Evolutionary conservation across 64 coral and sea anemone species (phyloP).

Genomic region (Pachyseris speciosa): DNA sequence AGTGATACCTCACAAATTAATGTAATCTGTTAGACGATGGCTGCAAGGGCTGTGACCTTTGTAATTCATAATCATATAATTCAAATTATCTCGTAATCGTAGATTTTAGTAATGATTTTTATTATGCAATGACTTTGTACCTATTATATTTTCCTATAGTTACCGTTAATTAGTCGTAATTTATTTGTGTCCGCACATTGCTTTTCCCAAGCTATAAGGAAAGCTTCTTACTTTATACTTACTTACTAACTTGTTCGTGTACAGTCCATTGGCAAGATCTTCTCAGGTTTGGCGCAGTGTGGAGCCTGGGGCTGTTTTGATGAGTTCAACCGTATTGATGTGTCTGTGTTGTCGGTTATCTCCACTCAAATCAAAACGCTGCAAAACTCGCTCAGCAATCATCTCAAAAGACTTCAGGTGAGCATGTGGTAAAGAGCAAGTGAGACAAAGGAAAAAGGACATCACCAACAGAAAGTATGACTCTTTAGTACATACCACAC

Average conservation of each 20-base stretch:
- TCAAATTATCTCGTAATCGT: no score
- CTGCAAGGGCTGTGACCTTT: no score
- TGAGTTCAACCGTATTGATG: slow-evolving; percentile 99
- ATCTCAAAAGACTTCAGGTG: slow-evolving; percentile 97
- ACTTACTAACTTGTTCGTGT: slow-evolving; percentile 24
- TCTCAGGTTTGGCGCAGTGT: slow-evolving; percentile 98
- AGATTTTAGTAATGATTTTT: no score
- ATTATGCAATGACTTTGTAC: no score
- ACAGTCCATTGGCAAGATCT: slow-evolving; percentile 98
- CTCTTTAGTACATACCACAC: background rate
- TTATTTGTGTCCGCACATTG: no score
- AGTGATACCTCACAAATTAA: no score
- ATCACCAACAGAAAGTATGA: background rate
- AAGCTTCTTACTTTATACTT: no score
- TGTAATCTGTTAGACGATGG: no score
- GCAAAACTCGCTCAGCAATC: slow-evolving; percentile 90
- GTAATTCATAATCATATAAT: no score
- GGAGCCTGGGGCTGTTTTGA: slow-evolving; percentile 99
- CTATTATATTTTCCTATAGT: no score
- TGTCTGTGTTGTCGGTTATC: slow-evolving; percentile 97
- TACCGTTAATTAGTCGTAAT: no score
- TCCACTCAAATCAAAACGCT: slow-evolving; percentile 99
- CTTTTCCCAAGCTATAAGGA: no score
- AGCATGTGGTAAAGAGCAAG: background rate
- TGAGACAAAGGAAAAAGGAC: background rate